Base-by-base conservation (phyloP, 2,797 vertebrate species). In the Acipenser transmontanus region DNA sequence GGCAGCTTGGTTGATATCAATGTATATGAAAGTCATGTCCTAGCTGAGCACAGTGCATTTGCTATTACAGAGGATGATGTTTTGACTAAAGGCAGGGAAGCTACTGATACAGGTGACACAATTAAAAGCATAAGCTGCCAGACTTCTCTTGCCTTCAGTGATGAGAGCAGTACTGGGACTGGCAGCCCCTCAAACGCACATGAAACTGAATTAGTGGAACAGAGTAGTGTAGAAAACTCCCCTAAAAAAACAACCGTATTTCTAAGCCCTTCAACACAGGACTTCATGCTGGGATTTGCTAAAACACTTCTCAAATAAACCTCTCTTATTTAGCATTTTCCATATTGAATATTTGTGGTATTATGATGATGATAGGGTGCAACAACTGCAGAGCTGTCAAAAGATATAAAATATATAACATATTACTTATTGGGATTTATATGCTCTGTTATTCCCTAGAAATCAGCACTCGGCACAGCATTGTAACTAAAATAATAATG, bases 21-120 rank as follows among this genome's bases (percentile, higher is more conserved):
- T 54, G 61, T 70, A 8, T 56, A 63, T 61, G 69, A 66, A 49
- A 66, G 61, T 49, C 65, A 67, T 12, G 69, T 63, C 49, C 57
- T 67, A 52, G 65, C 63, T 47, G 59, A 70, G 49, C 65, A 59
- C 14, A 34, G 51, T 6, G 49, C 67, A 49, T 49, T 65, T 10
- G 54, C 52, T 7, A 61, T 62, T 51, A 10, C 14, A 7, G 59
- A 56, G 51, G 52, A 61, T 49, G 34, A 34, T 34, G 34, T 34
- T 34, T 34, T 34, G 34, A 34, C 61, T 8, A 10, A 56, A 70
- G 20, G 17, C n/a, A 11, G 61, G 10, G 48, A 60, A 47, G 65
- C 59, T 13, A 49, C 8, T 12, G 56, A 67, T 47, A 66, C 66
- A 49, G 57, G 65, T 47, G 56, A 64, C 49, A n/a, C 2, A 4